These are phyloP conservation scores for Guaruba guarouba DNA, from an alignment of 2,113 vertebrate genomes.

Conservation along the genomic window DNA sequence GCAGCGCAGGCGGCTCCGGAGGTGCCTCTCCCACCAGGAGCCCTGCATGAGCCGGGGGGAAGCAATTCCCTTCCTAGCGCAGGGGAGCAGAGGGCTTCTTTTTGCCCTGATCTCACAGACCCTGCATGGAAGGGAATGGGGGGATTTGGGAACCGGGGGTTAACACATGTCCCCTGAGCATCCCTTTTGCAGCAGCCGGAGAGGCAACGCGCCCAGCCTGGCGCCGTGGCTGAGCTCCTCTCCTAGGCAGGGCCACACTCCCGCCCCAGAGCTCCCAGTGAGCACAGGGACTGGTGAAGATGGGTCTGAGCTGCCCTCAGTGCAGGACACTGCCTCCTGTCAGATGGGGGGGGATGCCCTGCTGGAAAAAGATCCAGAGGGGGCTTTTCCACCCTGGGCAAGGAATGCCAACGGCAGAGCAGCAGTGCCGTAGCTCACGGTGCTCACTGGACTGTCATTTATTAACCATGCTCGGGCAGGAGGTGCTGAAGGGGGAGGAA, in stretches of 20 bases:
- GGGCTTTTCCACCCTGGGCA: accelerated
- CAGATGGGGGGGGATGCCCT: not conserved
- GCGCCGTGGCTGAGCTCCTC: not conserved
- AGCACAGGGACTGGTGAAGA: accelerated
- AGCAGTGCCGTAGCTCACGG: accelerated
- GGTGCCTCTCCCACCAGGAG: not conserved
- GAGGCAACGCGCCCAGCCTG: not conserved
- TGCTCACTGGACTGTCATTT: accelerated
- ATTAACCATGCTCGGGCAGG: accelerated
- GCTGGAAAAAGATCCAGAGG: not conserved
- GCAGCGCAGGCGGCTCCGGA: not conserved
- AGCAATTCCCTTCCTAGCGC: not conserved
- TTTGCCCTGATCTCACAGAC: not conserved
- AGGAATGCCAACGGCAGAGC: accelerated
- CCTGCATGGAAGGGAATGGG: accelerated
- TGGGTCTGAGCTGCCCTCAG: not conserved
- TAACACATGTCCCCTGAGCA: not conserved
- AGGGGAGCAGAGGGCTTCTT: not conserved
- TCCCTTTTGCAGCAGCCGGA: not conserved
- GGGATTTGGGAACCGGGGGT: not conserved
- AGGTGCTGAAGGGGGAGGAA: accelerated
- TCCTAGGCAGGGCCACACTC: not conserved
- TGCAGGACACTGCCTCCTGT: not conserved
- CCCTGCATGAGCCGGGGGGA: not conserved
- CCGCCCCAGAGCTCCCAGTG: not conserved